These are phyloP conservation scores for Wasmannia auropunctata DNA, from an alignment of 1,140 invertebrate genomes.

Conservation along the genomic window DNA sequence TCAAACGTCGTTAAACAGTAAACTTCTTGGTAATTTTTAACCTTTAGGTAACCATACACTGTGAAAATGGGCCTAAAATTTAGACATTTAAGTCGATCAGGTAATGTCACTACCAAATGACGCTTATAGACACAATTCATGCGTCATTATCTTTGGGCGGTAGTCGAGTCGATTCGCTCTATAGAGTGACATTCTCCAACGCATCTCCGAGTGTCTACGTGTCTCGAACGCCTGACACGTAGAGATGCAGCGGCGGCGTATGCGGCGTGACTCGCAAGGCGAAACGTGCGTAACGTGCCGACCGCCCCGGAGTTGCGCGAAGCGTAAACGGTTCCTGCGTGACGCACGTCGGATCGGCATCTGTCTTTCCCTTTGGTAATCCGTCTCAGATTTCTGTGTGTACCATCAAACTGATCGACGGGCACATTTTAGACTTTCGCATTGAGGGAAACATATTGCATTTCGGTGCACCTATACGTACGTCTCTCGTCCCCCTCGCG, in stretches of 20 bases:
- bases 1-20: no score
- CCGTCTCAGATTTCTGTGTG: background rate
- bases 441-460: background rate
- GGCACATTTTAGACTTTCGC: background rate
- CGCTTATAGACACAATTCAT: background rate
- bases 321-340: conserved; percentile 61
- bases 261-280: conserved; percentile 45
- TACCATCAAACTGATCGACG: background rate
- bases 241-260: background rate
- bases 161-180: background rate
- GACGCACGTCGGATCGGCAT: conserved; percentile 30
- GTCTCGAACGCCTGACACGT: conserved; percentile 30
- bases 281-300: conserved; percentile 67
- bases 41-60: no score
- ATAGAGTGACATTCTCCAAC: background rate
- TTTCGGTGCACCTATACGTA: background rate
- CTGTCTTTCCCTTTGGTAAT: background rate
- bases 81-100: background rate
- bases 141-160: background rate
- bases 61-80: no score
- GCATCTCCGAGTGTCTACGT: conserved; percentile 13
- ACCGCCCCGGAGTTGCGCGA: no score
- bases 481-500: background rate
- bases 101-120: background rate
- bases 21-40: no score